Conservation (phyloP, 1,140 invertebrate genomes). For the Pseudomyrmex concolor region DNA sequence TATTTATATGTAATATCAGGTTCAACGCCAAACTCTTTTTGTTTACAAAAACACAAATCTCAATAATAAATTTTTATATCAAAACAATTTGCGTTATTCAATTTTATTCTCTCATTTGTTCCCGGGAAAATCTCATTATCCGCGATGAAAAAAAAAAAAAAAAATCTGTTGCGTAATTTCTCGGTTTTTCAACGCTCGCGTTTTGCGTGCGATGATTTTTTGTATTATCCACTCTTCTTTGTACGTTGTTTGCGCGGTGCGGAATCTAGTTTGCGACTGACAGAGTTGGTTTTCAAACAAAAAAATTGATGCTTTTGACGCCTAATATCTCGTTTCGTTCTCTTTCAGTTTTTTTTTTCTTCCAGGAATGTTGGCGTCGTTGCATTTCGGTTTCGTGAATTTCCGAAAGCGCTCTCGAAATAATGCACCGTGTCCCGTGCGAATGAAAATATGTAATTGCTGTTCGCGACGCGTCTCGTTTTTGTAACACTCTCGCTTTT, state of each 20-base stretch:
- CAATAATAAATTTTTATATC: background rate
- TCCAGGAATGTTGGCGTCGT: background rate
- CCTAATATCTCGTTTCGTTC: constrained; percentile 28
- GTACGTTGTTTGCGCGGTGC: background rate
- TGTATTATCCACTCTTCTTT: constrained; percentile 7
- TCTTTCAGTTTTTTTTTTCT: background rate
- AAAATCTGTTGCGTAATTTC: constrained; percentile 13
- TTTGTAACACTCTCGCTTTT: background rate
- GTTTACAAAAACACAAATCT: background rate
- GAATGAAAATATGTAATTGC: constrained; percentile 18
- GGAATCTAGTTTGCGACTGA: constrained; percentile 13
- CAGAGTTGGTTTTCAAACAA: background rate
- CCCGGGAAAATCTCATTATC: background rate
- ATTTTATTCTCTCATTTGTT: background rate
- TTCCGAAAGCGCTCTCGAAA: constrained; percentile 7
- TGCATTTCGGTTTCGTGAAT: background rate
- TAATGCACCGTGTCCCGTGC: background rate
- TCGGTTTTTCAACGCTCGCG: background rate
- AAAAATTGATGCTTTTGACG: constrained; percentile 25
- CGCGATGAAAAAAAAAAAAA: background rate
- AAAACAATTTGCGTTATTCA: background rate
- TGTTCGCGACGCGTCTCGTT: background rate
- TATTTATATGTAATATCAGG: background rate
- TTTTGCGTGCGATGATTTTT: constrained; percentile 43
- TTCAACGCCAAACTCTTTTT: background rate